phyloP scores from a whole-genome alignment of 2,888 invertebrate species.

The Mechanitis mazaeus region DNA sequence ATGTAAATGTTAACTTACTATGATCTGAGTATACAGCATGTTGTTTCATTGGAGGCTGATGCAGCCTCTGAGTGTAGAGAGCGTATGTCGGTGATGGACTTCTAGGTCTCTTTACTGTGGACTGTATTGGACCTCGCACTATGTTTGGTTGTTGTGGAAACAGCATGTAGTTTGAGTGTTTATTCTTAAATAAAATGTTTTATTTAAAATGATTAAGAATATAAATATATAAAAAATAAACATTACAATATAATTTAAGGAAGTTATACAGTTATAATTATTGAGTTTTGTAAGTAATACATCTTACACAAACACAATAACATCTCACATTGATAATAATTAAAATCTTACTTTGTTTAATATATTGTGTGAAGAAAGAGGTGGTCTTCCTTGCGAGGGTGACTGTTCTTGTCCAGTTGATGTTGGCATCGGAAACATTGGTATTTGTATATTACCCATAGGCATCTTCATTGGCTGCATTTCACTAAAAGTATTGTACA shows the following conservation, averaged over 20 bases:
- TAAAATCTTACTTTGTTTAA: slow-evolving; percentile 75
- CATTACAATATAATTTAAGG: background rate
- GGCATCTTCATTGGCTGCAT: slow-evolving; percentile 79
- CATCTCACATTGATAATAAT: too few species aligned
- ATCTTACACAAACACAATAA: background rate
- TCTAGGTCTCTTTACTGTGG: slow-evolving; percentile 71
- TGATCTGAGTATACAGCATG: slow-evolving; percentile 78
- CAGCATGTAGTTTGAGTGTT: slow-evolving; percentile 54
- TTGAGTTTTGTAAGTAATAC: background rate
- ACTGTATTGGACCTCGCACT: slow-evolving; percentile 62
- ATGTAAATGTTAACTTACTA: slow-evolving; percentile 54
- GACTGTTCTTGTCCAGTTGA: slow-evolving; percentile 60
- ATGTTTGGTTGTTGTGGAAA: slow-evolving; percentile 56
- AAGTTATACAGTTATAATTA: too few species aligned
- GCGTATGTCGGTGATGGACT: slow-evolving; percentile 78
- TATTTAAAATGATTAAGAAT: too few species aligned
- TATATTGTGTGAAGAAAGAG: slow-evolving; percentile 75
- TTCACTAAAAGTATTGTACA: slow-evolving; percentile 65
- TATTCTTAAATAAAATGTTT: slow-evolving; percentile 30
- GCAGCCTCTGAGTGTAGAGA: slow-evolving; percentile 59
- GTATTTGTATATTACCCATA: slow-evolving; percentile 77
- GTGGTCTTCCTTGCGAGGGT: slow-evolving; percentile 63
- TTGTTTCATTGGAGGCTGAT: slow-evolving; percentile 67
- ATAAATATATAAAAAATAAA: background rate
- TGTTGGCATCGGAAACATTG: slow-evolving; percentile 81